A percentile compares a stretch with the other conserved stretches of the same genome.
Evolutionary conservation across 2,797 vertebrate genomes (phyloP).

Genomic region (Megaceryle alcyon): DNA sequence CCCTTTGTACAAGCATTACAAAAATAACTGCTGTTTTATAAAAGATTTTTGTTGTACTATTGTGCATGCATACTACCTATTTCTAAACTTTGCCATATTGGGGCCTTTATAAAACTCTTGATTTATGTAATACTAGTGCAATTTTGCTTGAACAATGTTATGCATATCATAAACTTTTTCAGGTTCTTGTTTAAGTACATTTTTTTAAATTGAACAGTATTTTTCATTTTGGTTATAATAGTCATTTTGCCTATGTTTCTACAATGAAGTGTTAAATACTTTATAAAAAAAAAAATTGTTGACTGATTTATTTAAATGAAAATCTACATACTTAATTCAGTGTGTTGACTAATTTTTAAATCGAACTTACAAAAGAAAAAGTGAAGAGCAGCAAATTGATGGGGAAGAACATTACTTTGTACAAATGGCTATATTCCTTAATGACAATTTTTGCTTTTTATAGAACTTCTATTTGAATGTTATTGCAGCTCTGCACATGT

Average conservation of each 20-base stretch:
- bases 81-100: constrained; percentile 86
- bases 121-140: constrained; percentile 85
- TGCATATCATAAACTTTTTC: constrained; percentile 83
- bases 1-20: constrained; percentile 85
- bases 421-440: constrained; percentile 8
- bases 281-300: constrained; percentile 81
- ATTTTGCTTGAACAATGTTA: constrained; percentile 84
- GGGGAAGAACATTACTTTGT: neutral
- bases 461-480: neutral
- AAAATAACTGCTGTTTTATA: constrained; percentile 84
- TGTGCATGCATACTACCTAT: constrained; percentile 88
- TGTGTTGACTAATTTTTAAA: constrained; percentile 76
- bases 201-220: constrained; percentile 83
- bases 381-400: neutral
- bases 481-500: constrained; percentile 34
- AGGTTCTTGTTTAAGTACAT: constrained; percentile 83
- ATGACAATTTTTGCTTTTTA: constrained; percentile 32
- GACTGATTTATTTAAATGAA: constrained; percentile 83
- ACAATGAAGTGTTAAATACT: constrained; percentile 83
- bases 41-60: constrained; percentile 85
- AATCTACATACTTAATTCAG: constrained; percentile 77
- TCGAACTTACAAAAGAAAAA: constrained; percentile 4
- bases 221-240: constrained; percentile 84
- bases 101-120: constrained; percentile 85
- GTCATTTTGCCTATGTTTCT: constrained; percentile 84